These are phyloP conservation scores for Diabrotica virgifera DNA, from an alignment of 1,140 invertebrate genomes.

Conservation along the genomic window DNA sequence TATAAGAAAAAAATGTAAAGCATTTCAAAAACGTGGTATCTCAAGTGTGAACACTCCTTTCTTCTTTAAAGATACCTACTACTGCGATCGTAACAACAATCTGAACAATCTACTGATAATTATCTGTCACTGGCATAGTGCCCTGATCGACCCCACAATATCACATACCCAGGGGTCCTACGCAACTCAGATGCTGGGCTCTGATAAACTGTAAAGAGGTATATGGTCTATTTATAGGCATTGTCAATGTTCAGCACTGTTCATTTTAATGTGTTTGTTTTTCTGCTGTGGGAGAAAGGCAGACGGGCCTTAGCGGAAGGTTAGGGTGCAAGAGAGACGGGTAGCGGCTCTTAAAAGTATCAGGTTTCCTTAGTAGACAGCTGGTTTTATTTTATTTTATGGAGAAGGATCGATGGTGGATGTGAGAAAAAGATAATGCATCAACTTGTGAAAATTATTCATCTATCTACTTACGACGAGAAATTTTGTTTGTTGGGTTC, in stretches of 20 bases:
- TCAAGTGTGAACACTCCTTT: background rate
- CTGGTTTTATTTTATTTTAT: conserved; percentile 42
- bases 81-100: background rate
- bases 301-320: conserved; percentile 14
- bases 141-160: conserved; percentile 13
- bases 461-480: background rate
- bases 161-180: conserved; percentile 19
- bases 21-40: background rate
- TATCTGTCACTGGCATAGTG: conserved; percentile 1
- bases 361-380: conserved; percentile 45
- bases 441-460: background rate
- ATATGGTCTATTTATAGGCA: conserved; percentile 49
- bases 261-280: conserved; percentile 50
- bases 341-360: conserved; percentile 45
- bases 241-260: conserved; percentile 47
- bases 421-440: conserved; percentile 24
- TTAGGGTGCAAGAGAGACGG: conserved; percentile 30
- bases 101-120: background rate
- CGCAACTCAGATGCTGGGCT: conserved; percentile 30
- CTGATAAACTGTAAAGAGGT: conserved; percentile 44
- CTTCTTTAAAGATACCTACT: background rate
- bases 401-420: conserved; percentile 37
- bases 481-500: no score
- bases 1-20: no score
- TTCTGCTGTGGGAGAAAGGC: conserved; percentile 39